Base-by-base conservation (phyloP, 2,113 vertebrate species). In the Haliaeetus leucogaster region DNA sequence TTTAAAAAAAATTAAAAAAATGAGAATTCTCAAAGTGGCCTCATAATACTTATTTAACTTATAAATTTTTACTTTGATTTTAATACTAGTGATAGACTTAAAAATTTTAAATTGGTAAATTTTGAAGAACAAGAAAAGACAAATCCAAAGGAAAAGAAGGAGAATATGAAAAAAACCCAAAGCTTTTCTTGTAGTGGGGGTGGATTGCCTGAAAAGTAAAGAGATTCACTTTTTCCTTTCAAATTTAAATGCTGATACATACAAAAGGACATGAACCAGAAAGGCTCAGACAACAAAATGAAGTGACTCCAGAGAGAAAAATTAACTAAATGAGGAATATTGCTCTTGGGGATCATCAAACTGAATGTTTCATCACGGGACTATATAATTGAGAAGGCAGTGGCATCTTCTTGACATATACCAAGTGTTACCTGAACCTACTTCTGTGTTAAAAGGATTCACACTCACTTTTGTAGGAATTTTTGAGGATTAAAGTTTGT, bases 221-320 rank as follows among this genome's bases (percentile, higher is more conserved):
- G 6, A 65, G 7, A 59, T 45, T 50, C 0, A 30, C 81, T 91
- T 78, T 7, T 82, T 56, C 30, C 11, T 71, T 92, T 78, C 29
- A 66, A 72, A 29, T 86, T 71, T 52, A 66, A 85, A 74, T 38
- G 23, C 38, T 67, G 17, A 43, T 91, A 20, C 67, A 30, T 55
- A 36, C 26, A 71, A 40, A 5, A 65, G 10, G 22, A 50, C 20
- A 65, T 71, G 92, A 92, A 45, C 11, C n/a, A 48, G 55, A 56
- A 79, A 86, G 25, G 22, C 81, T 88, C 29, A 90, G 71, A 62
- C 25, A 61, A 77, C 93, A 79, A 89, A 94, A 74, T 1, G 0
- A 91, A 88, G 53, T 45, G 14, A 93, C 91, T 96, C 61, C 47
- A 58, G 86, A 45, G 55, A 86, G 53, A 66, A 91, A 62, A 84